Base-by-base conservation (phyloP, 2,797 vertebrate species). In the Amblyraja radiata region DNA sequence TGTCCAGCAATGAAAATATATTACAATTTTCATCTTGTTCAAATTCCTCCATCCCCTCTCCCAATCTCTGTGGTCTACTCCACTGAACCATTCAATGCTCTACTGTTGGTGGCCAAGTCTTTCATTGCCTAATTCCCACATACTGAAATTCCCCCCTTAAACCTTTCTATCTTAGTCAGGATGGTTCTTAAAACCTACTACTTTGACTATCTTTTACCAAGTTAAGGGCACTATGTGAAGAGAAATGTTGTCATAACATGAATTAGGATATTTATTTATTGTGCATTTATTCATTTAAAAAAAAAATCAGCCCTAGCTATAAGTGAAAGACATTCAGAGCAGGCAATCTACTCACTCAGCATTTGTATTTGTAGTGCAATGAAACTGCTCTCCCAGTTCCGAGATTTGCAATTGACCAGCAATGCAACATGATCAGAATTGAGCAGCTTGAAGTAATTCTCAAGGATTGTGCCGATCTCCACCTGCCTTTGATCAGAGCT, bases 401-500 rank as follows among this genome's bases (percentile, higher is more conserved):
- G 96, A 71, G 97, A 97, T 94, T 96, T 94, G 96, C 95, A 90
- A 93, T 95, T 28, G 78, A 95, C 96, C 63, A 97, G 97, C 92
- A 98, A 97, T 0, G 97, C 96, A 1, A 97, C 96, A 10, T 98
- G 98, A 95, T 99, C 98, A 0, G 98, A 99, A 96, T 99, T 99
- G 61, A 99, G 97, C 95, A 99, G 95, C 95, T 99, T 99, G 95
- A 99, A 99, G 95, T 99, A 99, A 95, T 98, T 98, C 95, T 99
- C 99, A 94, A 99, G 93, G 95, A 99, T 96, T 0, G 97, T 97
- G 94, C 97, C 97, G 0, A 99, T 99, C 95, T 99, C 99, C 93
- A 99, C 99, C 93, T 99, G 99, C 93, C 99, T 97, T 95, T 99
- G 98, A 95, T 99, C 98, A 0, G 98, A 99, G 95, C 98, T 99